Evolutionary conservation across 2,113 vertebrate species (phyloP), one percentile per base, ranked within the genome.

Genomic region (Cheilinus undulatus): DNA sequence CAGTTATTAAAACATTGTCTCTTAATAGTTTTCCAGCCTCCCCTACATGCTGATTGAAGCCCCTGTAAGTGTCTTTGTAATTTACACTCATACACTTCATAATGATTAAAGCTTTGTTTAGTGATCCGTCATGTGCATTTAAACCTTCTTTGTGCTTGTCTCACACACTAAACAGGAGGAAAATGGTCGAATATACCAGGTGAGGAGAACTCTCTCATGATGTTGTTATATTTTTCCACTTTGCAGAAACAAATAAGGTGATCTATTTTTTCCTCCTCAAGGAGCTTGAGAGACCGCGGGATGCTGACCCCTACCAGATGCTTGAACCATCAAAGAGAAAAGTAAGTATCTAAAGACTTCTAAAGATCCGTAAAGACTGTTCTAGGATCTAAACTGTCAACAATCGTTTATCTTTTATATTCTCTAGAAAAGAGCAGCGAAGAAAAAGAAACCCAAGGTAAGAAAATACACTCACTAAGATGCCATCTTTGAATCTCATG

Each of bases 361-460:
- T 7, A 34, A 49, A 28, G 14, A 8, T 58, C 32, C 7, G 20
- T 48, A 3, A 49, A 13, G 4, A 3, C 13, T 45, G 14, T 52
- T 48, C 12, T 27, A 23, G 0, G 3, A 0, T 10, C 8, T 45
- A 0, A 43, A 59, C 43, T 27, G 1, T 62, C n/a, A 46, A 13
- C 51, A 23, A 2, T 8, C n/a, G 32, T 10, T 1, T 48, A 34
- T 58, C 48, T 0, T 45, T 5, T 78, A 74, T 57, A 5, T 14
- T 81, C 36, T 73, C 1, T 64, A 85, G 82, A 84, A 73, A 78
- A 87, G 89, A 73, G 24, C 22, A 38, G 70, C 2, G 11, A 90
- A 80, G 79, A 84, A 73, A 24, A 89, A 75, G 26, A 88, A 60
- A 62, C 4, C 14, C 0, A 11, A 58, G 86, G 91, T 92, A 85